phyloP scores from a whole-genome alignment of 2,797 vertebrate species.

The Pseudotriccus pelzelni region DNA sequence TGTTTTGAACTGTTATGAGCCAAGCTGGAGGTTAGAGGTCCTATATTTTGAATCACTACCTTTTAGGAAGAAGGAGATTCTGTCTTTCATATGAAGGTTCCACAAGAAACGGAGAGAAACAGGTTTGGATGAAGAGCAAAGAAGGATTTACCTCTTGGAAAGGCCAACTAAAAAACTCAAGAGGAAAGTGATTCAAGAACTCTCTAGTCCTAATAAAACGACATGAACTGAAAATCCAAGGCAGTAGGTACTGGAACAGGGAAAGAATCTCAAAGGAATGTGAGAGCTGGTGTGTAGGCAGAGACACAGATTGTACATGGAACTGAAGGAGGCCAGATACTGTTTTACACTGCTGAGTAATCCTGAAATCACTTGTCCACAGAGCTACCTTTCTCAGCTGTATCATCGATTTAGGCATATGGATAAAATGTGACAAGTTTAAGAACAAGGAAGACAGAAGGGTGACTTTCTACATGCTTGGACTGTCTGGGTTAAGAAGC shows the following conservation, averaged over 20 bases:
- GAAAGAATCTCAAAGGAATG: background rate
- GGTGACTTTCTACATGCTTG: background rate
- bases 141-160: background rate
- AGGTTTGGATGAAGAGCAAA: background rate
- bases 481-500: background rate
- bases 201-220: background rate
- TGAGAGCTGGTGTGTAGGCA: slow-evolving; percentile 9
- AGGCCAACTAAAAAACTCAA: background rate
- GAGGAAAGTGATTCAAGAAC: background rate
- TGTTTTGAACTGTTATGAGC: background rate
- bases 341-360: slow-evolving; percentile 18
- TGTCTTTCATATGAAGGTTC: background rate
- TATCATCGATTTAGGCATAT: background rate
- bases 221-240: background rate
- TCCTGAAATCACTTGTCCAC: background rate
- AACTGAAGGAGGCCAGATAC: slow-evolving; percentile 32
- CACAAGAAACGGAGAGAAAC: background rate
- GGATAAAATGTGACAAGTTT: background rate
- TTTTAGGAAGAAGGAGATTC: background rate
- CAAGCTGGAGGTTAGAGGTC: background rate
- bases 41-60: background rate
- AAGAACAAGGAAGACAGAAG: background rate
- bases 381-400: background rate
- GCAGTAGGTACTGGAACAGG: background rate
- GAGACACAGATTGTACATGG: slow-evolving; percentile 20